phyloP scores from a whole-genome alignment of 92 coral and sea anemone genomes.

The Zoanthus sansibaricus region DNA sequence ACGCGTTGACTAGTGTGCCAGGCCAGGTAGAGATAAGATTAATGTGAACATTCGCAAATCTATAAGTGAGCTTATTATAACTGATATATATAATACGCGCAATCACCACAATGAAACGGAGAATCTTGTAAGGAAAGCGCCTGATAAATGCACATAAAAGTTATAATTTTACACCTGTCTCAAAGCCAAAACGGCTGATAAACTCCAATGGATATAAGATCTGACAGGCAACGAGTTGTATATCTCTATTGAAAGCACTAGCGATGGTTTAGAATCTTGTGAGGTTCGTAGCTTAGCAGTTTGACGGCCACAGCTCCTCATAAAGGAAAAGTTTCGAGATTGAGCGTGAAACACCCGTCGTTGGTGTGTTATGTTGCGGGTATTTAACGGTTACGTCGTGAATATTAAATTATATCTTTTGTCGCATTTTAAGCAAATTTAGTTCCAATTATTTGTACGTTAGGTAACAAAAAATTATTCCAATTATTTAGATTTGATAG shows the following conservation, averaged over 20 bases:
- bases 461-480: conserved; percentile 24
- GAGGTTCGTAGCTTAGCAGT: not conserved
- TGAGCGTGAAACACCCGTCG: conserved; percentile 25
- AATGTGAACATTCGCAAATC: conserved; percentile 2
- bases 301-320: not conserved
- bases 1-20: not conserved
- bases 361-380: conserved; percentile 13
- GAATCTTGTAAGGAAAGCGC: not conserved
- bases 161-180: conserved; percentile 9
- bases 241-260: not conserved
- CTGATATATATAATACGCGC: no score
- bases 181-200: conserved; percentile 11
- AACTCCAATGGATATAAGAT: not conserved
- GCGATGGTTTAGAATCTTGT: not conserved
- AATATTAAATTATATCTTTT: conserved; percentile 47
- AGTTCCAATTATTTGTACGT: conserved; percentile 49
- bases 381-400: conserved; percentile 22
- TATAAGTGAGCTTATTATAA: conserved; percentile 18
- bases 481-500: not conserved
- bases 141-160: not conserved
- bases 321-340: not conserved
- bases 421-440: conserved; percentile 52
- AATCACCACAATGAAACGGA: not conserved
- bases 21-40: not conserved
- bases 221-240: not conserved